These are phyloP conservation scores for Anthoscopus minutus DNA, from an alignment of 2,113 vertebrate genomes.

Conservation along the genomic window DNA sequence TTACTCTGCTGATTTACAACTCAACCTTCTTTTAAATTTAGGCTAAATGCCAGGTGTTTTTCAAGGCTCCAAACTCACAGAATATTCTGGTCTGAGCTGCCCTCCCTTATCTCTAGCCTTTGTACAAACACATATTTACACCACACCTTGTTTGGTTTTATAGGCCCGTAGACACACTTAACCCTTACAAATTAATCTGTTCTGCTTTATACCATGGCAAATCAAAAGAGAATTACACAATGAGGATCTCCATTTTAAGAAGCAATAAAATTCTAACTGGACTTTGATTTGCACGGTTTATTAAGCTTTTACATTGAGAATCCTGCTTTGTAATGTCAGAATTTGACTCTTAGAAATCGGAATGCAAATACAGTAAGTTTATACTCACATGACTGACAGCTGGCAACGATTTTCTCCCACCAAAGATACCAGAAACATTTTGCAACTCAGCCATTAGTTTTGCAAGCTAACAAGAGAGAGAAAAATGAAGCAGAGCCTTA, in stretches of 20 bases:
- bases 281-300: neutral
- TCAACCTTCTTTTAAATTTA: neutral
- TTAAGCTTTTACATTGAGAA: neutral
- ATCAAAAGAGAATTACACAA: neutral
- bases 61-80: neutral
- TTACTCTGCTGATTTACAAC: neutral
- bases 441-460: slow-evolving; percentile 94
- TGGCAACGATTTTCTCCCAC: slow-evolving; percentile 65
- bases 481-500: neutral
- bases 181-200: neutral
- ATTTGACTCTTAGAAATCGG: neutral
- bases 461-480: slow-evolving; percentile 78
- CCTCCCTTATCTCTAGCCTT: neutral
- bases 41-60: neutral
- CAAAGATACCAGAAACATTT: slow-evolving; percentile 82
- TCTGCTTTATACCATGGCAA: neutral
- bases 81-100: neutral
- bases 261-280: neutral
- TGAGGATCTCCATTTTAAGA: neutral
- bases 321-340: neutral
- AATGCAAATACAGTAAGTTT: neutral
- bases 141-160: neutral
- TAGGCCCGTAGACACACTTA: neutral
- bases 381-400: slow-evolving; percentile 71
- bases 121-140: neutral